Base-by-base conservation (phyloP, 2,888 invertebrate genomes). In the Chrysodeixis includens region DNA sequence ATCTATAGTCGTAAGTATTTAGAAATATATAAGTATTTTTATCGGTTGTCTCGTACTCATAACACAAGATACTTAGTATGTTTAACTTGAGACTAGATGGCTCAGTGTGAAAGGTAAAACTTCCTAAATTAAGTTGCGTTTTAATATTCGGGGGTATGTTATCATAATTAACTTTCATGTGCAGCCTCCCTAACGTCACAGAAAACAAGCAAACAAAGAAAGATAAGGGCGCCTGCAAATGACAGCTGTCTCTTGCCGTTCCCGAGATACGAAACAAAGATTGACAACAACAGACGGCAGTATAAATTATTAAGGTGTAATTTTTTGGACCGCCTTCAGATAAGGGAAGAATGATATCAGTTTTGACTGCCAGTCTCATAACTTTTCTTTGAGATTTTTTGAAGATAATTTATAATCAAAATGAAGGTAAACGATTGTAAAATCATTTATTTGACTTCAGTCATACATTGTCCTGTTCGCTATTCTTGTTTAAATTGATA, bases 221-320 rank as follows among this genome's bases (percentile, higher is more conserved):
- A 76, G 82, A 83, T 84, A 80, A 81, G 69, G 66, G 65, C 46
- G 65, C 51, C 70, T 82, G 83, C 74, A 73, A 78, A 75, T 78
- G 85, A 83, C 86, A 83, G 81, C 79, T 83, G 85, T 82, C 84
- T 78, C 75, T 71, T 81, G 57, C 81, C 69, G 44, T 59, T 66
- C 68, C 64, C 56, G 54, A 83, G 81, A 81, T 82, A 75, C 69
- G 69, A 79, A 83, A 74, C 81, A 74, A 78, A 78, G 81, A 81
- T 81, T 76, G 78, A 81, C 74, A 82, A 74, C 67, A 76, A 76
- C 76, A 81, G 70, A 60, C 70, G 56, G 58, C 57, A 67, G 68
- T 76, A 71, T 69, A 69, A 82, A 80, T 74, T 74, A 74, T 74
- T 74, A 78, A 78, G 69, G 66, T 69, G 63, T 74, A 72, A 79